phyloP scores from a whole-genome alignment of 2,113 vertebrate genomes.

The Mirza zaza region DNA sequence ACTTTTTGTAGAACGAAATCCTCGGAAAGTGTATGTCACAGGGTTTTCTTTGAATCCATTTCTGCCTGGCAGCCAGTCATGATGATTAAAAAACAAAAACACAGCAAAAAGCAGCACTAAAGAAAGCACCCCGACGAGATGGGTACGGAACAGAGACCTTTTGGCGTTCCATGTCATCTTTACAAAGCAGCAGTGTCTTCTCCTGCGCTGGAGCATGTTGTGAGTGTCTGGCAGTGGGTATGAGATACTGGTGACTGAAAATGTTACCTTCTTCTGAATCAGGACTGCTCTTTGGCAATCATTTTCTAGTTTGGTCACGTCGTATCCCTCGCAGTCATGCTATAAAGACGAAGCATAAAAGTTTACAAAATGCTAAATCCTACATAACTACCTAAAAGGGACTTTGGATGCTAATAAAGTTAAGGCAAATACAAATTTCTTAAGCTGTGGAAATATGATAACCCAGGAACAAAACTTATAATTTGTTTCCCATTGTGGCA shows the following conservation, averaged over 20 bases:
- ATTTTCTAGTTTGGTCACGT: constrained; percentile 69
- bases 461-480: background rate
- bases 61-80: constrained; percentile 89
- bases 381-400: background rate
- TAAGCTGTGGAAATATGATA: background rate
- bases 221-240: constrained; percentile 75
- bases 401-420: background rate
- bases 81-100: constrained; percentile 90
- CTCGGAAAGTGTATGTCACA: constrained; percentile 87
- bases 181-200: constrained; percentile 93
- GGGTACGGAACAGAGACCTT: constrained; percentile 93
- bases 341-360: constrained; percentile 69
- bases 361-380: background rate
- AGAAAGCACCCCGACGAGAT: constrained; percentile 87
- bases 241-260: constrained; percentile 50
- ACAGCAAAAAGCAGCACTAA: constrained; percentile 89
- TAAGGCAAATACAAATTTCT: background rate
- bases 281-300: constrained; percentile 80
- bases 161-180: constrained; percentile 98
- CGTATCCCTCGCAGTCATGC: constrained; percentile 56
- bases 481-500: background rate
- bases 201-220: constrained; percentile 95
- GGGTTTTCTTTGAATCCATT: constrained; percentile 87
- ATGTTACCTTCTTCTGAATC: constrained; percentile 44
- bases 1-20: constrained; percentile 86